Evolutionary conservation across 2,888 invertebrate species (phyloP), one percentile per base, ranked within the genome.

Genomic region (Silvanus unidentatus): DNA sequence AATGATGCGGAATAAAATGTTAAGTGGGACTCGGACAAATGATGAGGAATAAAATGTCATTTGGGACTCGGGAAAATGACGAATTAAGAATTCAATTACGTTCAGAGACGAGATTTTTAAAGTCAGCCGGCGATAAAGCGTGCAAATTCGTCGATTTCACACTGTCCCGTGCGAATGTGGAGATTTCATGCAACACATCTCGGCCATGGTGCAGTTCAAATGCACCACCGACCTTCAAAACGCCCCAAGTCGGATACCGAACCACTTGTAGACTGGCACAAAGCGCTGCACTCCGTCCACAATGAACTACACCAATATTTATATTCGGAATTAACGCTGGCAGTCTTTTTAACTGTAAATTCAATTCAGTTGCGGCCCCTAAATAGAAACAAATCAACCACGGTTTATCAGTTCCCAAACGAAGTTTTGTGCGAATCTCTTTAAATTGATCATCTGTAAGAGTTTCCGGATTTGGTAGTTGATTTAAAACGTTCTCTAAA

Each of bases 151-250:
- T 71, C 1, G 79, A 74, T 59, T 72, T 70, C 6, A 74, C 66
- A 55, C 80, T 79, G 58, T 82, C 83, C 45, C 75, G 71, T 9
- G 81, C 81, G 70, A 87, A 87, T n/a, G 77, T 75, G 1, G 77
- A 75, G 37, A 80, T 66, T 56, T 79, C 77, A 52, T 77, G 73
- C 1, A 80, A 73, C 8, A 74, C 75, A 46, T 73, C 74, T 52
- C 80, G 70, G 58, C 85, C 86, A 64, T 84, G 81, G 65, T 82
- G 78, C 10, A 84, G 72, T 63, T 91, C 89, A 68, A 86, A 84
- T 0, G 81, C 85, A 2, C 89, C 88, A 14, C 82, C 82, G 1
- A 73, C 70, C 65, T 90, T 90, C 53, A 91, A 73, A 4, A 88
- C 75, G 10, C 80, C 84, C 79, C 88, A 88, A 11, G 80, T 75